Conservation (phyloP, 64 coral and sea anemone species). For the Dendronephthya gigantea region DNA sequence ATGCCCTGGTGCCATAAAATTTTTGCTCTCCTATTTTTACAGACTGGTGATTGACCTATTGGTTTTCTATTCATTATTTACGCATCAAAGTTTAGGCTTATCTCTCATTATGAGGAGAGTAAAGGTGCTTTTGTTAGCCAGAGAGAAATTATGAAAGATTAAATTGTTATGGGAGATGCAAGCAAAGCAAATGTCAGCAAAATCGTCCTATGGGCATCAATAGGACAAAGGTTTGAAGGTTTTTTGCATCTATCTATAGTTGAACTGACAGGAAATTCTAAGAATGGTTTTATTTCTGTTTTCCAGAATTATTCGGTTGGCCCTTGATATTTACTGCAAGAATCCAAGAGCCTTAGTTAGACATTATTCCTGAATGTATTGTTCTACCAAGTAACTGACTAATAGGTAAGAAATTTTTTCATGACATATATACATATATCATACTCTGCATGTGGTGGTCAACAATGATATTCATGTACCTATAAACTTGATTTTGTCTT, state of each 20-base stretch:
- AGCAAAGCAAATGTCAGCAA: not conserved
- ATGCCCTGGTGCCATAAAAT: not conserved
- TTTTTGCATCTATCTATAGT: not conserved
- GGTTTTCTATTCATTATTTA: no score
- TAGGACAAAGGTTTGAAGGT: conserved; percentile 17
- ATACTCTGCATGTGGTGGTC: no score
- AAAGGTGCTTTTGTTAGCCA: no score
- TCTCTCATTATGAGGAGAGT: no score
- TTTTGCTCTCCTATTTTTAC: not conserved
- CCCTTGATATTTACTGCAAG: conserved; percentile 29
- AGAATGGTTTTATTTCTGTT: not conserved
- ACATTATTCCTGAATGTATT: conserved; percentile 16
- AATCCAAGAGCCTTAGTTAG: conserved; percentile 35
- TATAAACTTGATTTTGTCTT: no score
- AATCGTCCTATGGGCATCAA: not conserved
- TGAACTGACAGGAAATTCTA: not conserved
- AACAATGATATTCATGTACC: no score
- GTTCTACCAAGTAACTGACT: conserved; percentile 37
- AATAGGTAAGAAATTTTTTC: no score
- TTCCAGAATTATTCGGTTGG: conserved; percentile 16
- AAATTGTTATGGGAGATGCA: conserved; percentile 21
- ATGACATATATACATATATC: no score
- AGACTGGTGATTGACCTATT: no score
- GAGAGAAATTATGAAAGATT: not conserved
- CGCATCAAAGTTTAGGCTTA: no score